Base-by-base conservation (phyloP, 2,113 vertebrate genomes). In the Zosterops lateralis region DNA sequence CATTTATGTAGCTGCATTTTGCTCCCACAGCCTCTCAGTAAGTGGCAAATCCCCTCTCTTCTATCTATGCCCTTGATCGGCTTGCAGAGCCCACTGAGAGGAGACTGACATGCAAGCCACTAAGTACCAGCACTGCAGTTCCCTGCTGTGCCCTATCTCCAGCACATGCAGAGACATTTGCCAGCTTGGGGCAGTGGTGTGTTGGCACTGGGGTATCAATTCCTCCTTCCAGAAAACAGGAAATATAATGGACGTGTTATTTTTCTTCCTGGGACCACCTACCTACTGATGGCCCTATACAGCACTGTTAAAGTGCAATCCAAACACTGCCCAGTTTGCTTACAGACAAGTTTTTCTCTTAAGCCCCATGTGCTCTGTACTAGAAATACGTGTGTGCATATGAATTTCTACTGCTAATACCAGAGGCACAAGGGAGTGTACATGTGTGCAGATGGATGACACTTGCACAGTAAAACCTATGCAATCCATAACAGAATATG, bases 121-220 rank as follows among this genome's bases (percentile, higher is more conserved):
- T 75, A 91, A 89, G 57, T 75, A 73, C 62, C 77, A 82, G 65
- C 9, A 4, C 7, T 0, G 1, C 1, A 3, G 87, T 36, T 96
- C 77, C 92, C 91, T 65, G 57, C 87, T 91, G 96, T 89, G 89
- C 53, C 57, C n/a, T 72, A 72, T 96, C 93, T 95, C 36, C 57
- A 81, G 70, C 81, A 75, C 34, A 80, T 0, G 0, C 28, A n/a
- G 62, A 91, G 62, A 84, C 15, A 5, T 84, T 84, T 87, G 64
- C 50, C 28, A 61, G 45, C n/a, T 77, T 53, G 0, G 1, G 53
- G 16, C 57, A 54, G 15, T 12, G 44, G 12, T 78, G 29, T 47
- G 26, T 56, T 75, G 77, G 70, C 65, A 87, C 47, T 57, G 60
- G 60, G 38, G 7, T 84, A 87, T 74, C 34, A 42, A 20, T 71